These are phyloP conservation scores for Rhinoraja longicauda DNA, from an alignment of 2,797 vertebrate species.

Conservation along the genomic window DNA sequence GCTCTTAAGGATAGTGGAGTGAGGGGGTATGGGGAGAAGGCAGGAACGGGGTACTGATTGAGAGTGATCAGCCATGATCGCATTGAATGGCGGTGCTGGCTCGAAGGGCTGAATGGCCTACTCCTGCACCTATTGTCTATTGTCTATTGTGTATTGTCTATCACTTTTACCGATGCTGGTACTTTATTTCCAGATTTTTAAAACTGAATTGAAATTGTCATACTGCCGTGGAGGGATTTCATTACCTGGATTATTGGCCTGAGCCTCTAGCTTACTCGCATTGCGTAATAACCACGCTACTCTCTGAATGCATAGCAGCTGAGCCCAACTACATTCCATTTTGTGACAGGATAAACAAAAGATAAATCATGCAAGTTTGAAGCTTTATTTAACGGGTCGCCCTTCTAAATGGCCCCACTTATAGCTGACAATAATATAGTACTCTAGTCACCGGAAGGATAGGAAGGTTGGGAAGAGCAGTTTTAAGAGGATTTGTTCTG, in stretches of 20 bases:
- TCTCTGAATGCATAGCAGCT: neutral
- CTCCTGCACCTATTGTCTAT: too few species aligned
- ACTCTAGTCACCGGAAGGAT: neutral
- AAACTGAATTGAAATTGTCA: neutral
- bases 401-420: neutral
- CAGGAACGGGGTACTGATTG: too few species aligned
- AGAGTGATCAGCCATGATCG: too few species aligned
- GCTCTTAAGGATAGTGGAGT: too few species aligned
- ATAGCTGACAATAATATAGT: neutral
- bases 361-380: neutral
- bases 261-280: neutral
- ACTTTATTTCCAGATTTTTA: neutral
- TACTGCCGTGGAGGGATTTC: too few species aligned
- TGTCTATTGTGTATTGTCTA: too few species aligned
- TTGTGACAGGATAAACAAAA: neutral
- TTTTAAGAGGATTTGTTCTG: neutral
- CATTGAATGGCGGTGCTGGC: too few species aligned
- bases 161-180: neutral
- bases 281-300: neutral
- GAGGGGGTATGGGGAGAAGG: too few species aligned
- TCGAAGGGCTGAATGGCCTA: too few species aligned
- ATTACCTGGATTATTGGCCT: too few species aligned
- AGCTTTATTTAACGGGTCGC: neutral
- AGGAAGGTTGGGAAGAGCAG: neutral
- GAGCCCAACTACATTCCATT: neutral